These are phyloP conservation scores for Zaprionus davidi DNA, from an alignment of 1,140 invertebrate genomes.

Conservation along the genomic window DNA sequence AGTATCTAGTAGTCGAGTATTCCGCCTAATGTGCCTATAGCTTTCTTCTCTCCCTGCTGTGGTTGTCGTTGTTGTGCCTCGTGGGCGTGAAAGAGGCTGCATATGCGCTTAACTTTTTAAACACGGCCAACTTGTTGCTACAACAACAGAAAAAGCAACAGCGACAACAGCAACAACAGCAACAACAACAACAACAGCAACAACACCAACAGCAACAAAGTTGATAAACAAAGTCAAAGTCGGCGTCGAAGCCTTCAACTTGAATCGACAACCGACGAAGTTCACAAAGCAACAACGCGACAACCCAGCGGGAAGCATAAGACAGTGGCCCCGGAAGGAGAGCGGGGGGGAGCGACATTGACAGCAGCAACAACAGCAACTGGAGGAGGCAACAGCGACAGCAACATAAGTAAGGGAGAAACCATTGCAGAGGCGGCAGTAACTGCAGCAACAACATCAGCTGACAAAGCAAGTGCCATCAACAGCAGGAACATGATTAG, in stretches of 20 bases:
- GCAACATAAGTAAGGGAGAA: background rate
- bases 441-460: background rate
- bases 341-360: background rate
- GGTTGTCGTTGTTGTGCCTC: constrained; percentile 4
- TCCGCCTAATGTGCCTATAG: too few relatives aligned
- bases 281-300: constrained; percentile 34
- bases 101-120: constrained; percentile 30
- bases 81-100: constrained; percentile 36
- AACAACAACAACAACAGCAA: constrained; percentile 36
- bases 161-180: constrained; percentile 19
- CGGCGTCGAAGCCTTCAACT: constrained; percentile 66
- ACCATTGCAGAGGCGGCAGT: background rate
- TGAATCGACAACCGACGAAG: constrained; percentile 51
- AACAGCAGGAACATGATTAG: background rate
- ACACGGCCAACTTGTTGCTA: constrained; percentile 27
- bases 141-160: constrained; percentile 20
- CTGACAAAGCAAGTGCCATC: background rate
- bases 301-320: background rate
- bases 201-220: constrained; percentile 29
- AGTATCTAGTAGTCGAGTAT: background rate
- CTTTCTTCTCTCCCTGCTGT: constrained; percentile 3
- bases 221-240: constrained; percentile 40
- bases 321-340: background rate
- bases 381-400: background rate
- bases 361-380: background rate